These are phyloP conservation scores for Murina feae DNA, from an alignment of 2,113 vertebrate genomes.

Conservation along the genomic window DNA sequence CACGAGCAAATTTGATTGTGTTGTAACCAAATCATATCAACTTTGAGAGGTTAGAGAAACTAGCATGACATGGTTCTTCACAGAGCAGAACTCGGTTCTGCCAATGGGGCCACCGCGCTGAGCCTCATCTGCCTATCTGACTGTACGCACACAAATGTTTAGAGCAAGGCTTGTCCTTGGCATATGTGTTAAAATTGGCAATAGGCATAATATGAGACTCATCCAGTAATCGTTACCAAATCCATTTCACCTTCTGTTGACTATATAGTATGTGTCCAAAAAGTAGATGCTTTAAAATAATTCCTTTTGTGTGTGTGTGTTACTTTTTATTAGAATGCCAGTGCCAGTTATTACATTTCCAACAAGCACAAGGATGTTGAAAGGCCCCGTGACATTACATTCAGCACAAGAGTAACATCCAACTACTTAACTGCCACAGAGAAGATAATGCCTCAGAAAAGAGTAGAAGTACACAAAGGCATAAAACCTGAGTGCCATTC, in stretches of 20 bases:
- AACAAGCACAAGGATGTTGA: not conserved
- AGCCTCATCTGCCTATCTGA: not conserved
- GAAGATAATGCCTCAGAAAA: not conserved
- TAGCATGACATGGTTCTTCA: not conserved
- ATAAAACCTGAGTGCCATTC: not conserved
- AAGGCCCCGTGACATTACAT: not conserved
- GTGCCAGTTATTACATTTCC: not conserved
- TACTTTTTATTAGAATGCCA: not conserved
- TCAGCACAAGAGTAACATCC: not conserved
- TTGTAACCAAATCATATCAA: constrained; percentile 21
- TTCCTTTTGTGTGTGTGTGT: not conserved
- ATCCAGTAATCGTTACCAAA: not conserved
- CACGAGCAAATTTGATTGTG: not conserved
- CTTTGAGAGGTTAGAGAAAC: not conserved
- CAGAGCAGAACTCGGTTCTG: not conserved
- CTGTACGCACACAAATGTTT: not conserved
- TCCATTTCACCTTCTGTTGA: not conserved
- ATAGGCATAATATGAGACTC: not conserved
- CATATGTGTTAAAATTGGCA: not conserved
- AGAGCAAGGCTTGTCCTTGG: not conserved
- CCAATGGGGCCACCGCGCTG: not conserved
- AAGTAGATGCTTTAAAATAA: not conserved
- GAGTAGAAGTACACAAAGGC: not conserved
- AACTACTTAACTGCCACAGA: not conserved
- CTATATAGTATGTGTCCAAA: not conserved